These are phyloP conservation scores for Atta cephalotes DNA, from an alignment of 1,140 invertebrate genomes.

Conservation along the genomic window DNA sequence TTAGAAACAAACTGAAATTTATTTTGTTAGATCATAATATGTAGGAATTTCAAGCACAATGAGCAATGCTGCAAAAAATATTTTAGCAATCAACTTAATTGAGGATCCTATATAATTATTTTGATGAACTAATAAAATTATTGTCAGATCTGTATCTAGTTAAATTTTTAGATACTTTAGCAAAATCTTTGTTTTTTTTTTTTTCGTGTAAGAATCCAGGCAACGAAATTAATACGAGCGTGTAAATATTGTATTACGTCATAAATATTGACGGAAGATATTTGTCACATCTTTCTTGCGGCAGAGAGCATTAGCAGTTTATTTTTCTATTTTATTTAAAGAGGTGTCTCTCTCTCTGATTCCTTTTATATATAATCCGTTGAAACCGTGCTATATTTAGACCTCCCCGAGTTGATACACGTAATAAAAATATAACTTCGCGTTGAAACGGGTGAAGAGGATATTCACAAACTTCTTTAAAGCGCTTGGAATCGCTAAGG, in stretches of 20 bases:
- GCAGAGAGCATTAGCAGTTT: not conserved
- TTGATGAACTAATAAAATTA: no score
- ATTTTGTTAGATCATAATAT: no score
- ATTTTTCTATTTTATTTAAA: slow-evolving; percentile 21
- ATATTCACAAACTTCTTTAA: slow-evolving; percentile 25
- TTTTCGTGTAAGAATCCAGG: not conserved
- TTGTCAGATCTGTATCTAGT: no score
- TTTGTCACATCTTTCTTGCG: slow-evolving; percentile 15
- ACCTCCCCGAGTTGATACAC: not conserved
- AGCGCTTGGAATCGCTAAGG: not conserved
- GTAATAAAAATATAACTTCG: slow-evolving; percentile 25
- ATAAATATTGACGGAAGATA: slow-evolving; percentile 40
- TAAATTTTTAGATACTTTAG: no score
- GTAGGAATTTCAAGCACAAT: no score
- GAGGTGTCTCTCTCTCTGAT: not conserved
- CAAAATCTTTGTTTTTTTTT: no score
- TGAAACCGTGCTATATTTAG: not conserved
- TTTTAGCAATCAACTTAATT: no score
- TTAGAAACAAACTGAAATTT: no score
- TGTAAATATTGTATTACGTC: slow-evolving; percentile 19
- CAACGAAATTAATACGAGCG: not conserved
- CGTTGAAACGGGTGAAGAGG: not conserved
- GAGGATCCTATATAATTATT: no score
- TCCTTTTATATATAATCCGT: slow-evolving; percentile 4
- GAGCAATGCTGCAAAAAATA: no score